These are phyloP conservation scores for Microctenopoma steveboyesi DNA, from an alignment of 2,797 vertebrate species.

Conservation along the genomic window DNA sequence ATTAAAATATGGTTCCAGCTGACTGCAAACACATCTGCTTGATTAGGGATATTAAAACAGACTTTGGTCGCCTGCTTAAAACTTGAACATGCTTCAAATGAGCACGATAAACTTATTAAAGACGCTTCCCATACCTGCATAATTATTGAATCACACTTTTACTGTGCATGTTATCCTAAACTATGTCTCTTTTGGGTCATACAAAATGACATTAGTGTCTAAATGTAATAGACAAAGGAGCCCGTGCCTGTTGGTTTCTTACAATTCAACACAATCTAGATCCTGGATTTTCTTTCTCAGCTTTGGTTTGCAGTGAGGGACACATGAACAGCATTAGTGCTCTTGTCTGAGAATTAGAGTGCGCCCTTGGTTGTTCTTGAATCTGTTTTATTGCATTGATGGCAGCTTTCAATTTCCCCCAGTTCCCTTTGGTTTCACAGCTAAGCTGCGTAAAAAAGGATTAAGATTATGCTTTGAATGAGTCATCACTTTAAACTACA, in stretches of 20 bases:
- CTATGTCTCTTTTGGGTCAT: too few relatives aligned
- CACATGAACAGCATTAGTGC: slow-evolving; percentile 65
- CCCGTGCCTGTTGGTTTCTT: slow-evolving; percentile 7
- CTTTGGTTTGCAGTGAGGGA: slow-evolving; percentile 35
- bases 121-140: background rate
- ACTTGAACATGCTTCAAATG: background rate
- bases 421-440: slow-evolving; percentile 77
- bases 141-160: background rate
- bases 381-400: slow-evolving; percentile 78
- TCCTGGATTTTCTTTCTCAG: slow-evolving; percentile 3
- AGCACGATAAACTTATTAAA: background rate
- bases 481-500: slow-evolving; percentile 86
- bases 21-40: background rate
- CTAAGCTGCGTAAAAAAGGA: slow-evolving; percentile 81
- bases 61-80: background rate
- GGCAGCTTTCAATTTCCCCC: slow-evolving; percentile 76
- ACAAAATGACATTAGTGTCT: background rate
- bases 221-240: slow-evolving; percentile 1
- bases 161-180: background rate
- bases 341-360: slow-evolving; percentile 68
- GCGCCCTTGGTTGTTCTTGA: slow-evolving; percentile 67
- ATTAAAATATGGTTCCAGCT: background rate
- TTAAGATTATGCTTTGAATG: slow-evolving; percentile 82
- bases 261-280: slow-evolving; percentile 10
- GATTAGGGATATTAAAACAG: background rate